Evolutionary conservation across 2,797 vertebrate species (phyloP), one percentile per base, ranked within the genome.

Genomic region (Jordanella pulchra): DNA sequence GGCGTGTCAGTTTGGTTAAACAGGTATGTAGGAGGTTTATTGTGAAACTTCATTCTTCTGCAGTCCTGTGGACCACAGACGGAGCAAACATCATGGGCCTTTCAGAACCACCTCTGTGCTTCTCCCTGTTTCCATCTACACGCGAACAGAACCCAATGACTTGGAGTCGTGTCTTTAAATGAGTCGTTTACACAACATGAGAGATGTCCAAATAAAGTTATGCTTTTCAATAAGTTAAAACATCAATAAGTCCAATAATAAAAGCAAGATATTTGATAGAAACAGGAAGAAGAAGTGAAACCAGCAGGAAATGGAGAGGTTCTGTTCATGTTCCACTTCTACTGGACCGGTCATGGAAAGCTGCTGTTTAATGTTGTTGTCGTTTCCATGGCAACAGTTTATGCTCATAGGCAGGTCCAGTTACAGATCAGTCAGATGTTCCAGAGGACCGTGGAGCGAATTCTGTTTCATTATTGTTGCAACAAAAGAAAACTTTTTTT

Each of bases 1-100:
- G 78, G 87, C 75, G 79, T 60, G 84, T 64, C 7, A 4, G 44
- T 39, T 18, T 11, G 9, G 28, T 60, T 35, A 32, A 39, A 2
- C 3, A 15, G 3, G 15, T 18, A 5, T 48, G 45, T 12, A 44
- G 9, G 42, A 44, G 42, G 42, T 7, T 44, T 44, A 12, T 44
- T 44, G 42, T 44, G n/a, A n/a, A n/a, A n/a, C n/a, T n/a, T n/a
- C n/a, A n/a, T 39, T 39, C 5, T 39, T 39, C 35, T 39, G 35
- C 35, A 39, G 9, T 47, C 45, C 13, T 15, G 12, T 47, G 45
- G 14, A 47, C 13, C 45, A 14, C 14, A 3, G 44, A 44, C 13
- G 42, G 42, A 12, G 13, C 42, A 44, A 44, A 9, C 42, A 44
- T 44, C 42, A 44, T 44, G 42, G 42, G 9, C 42, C 9, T 9